Conservation (phyloP, 2,797 vertebrate genomes). For the Artibeus jamaicensis region DNA sequence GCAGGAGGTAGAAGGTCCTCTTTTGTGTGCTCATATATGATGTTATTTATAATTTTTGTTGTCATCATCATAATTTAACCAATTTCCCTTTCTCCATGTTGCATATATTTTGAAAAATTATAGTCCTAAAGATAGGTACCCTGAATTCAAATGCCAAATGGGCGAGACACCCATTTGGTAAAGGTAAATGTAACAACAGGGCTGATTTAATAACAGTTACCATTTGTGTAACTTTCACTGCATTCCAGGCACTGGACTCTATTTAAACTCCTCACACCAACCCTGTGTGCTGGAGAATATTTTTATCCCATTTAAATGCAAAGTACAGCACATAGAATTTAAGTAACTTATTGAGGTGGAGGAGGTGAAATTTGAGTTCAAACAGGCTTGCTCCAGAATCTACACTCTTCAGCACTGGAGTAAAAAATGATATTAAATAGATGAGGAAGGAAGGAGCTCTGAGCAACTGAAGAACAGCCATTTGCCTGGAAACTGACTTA, state of each 20-base stretch:
- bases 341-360: background rate
- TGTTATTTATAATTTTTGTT: background rate
- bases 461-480: background rate
- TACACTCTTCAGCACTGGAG: background rate
- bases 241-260: background rate
- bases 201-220: background rate
- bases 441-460: rapidly evolving
- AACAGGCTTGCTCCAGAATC: background rate
- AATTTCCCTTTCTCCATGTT: background rate
- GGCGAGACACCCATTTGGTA: background rate
- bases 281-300: background rate
- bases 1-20: background rate
- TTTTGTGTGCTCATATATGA: background rate
- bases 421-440: background rate
- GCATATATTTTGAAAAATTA: background rate
- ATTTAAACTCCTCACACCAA: background rate
- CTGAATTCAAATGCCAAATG: background rate
- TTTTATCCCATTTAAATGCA: background rate
- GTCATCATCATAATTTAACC: background rate
- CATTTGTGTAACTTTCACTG: background rate
- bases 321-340: background rate
- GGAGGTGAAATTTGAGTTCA: background rate
- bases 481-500: background rate
- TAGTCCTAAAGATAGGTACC: background rate
- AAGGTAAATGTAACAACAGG: background rate